Conservation (phyloP, 2,888 invertebrate genomes). For the Graphium colonna region DNA sequence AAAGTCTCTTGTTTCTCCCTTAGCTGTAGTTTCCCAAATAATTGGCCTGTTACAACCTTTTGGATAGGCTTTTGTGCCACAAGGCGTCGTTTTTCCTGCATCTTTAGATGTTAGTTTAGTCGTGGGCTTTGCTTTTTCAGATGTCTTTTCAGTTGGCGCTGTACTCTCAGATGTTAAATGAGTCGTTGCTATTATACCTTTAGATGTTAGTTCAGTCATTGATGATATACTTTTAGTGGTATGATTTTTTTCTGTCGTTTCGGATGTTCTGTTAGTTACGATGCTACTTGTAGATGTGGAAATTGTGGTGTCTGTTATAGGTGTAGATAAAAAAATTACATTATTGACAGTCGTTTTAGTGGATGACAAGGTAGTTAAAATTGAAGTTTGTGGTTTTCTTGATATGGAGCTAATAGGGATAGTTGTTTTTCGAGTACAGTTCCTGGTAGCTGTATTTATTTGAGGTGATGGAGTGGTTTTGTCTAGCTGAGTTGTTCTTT, state of each 20-base stretch:
- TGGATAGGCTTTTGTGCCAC: constrained; percentile 32
- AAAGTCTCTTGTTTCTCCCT: constrained; percentile 61
- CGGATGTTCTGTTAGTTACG: background rate
- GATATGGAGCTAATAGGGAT: constrained; percentile 17
- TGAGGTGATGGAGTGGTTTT: background rate
- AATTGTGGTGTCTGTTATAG: too few relatives aligned
- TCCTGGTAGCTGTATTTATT: constrained; percentile 8
- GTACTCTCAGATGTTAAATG: too few relatives aligned
- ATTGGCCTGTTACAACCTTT: constrained; percentile 48
- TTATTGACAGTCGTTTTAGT: too few relatives aligned
- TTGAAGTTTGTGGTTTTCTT: constrained; percentile 1
- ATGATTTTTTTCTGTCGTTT: background rate
- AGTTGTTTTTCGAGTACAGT: constrained; percentile 12
- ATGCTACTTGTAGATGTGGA: too few relatives aligned
- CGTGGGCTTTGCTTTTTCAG: constrained; percentile 11
- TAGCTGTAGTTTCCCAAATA: constrained; percentile 63
- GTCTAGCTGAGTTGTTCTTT: background rate
- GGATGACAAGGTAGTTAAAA: too few relatives aligned
- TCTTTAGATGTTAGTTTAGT: constrained; percentile 4
- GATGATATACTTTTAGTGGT: too few relatives aligned
- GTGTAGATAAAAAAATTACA: too few relatives aligned
- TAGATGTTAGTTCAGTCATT: too few relatives aligned
- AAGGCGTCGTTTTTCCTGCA: background rate
- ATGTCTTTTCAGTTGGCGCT: background rate
- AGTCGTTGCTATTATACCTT: too few relatives aligned